Percentiles rank a stretch among this genome's conserved stretches.
These are phyloP conservation scores for Nymphicus hollandicus DNA, from an alignment of 2,113 vertebrate genomes.

Conservation along the genomic window DNA sequence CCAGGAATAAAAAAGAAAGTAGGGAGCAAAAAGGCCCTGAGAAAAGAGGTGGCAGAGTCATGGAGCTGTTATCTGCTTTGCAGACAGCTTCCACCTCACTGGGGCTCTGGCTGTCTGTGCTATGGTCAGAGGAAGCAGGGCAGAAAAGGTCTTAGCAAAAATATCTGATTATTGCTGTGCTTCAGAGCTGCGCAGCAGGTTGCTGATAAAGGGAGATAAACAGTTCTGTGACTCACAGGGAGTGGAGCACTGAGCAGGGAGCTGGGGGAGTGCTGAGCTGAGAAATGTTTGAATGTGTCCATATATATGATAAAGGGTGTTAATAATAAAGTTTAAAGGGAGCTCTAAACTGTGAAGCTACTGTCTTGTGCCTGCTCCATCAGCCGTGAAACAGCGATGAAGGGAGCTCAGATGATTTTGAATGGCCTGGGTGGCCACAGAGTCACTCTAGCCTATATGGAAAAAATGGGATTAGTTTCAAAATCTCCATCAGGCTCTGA, in stretches of 20 bases:
- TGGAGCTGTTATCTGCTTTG: neutral
- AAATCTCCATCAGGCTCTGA: neutral
- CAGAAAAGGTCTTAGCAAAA: neutral
- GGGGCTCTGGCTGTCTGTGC: neutral
- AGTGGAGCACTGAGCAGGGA: neutral
- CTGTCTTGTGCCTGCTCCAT: neutral
- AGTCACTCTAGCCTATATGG: neutral
- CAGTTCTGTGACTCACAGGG: neutral
- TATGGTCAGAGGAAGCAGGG: neutral
- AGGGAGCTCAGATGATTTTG: neutral
- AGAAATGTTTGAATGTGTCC: neutral
- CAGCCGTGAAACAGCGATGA: neutral
- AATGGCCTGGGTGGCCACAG: neutral
- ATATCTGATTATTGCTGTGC: neutral
- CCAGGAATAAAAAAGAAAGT: neutral
- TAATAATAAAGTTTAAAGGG: conserved; percentile 38
- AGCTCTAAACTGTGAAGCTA: neutral
- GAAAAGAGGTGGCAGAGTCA: neutral
- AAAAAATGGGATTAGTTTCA: neutral
- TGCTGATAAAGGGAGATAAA: neutral
- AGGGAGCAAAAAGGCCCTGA: neutral
- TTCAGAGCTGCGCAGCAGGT: neutral
- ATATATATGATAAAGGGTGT: neutral
- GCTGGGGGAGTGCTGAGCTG: neutral
- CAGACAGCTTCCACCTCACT: neutral